phyloP scores from a whole-genome alignment of 2,797 vertebrate genomes.

The Paguma larvata region DNA sequence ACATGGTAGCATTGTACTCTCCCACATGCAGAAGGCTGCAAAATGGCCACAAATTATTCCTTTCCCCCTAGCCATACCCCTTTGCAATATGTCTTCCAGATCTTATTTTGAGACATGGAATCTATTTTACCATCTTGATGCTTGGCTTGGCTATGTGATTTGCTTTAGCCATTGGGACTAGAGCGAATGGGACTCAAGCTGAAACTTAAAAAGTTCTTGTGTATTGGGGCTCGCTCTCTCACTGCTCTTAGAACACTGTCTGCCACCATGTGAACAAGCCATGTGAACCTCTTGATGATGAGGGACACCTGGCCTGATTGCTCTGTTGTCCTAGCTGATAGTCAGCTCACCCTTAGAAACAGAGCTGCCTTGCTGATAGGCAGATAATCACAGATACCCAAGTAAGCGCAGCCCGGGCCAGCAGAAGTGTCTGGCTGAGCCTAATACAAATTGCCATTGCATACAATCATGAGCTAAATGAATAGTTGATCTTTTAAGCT shows the following conservation, averaged over 20 bases:
- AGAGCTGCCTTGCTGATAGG: neutral
- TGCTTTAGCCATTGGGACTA: constrained; percentile 4
- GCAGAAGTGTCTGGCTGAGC: neutral
- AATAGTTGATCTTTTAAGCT: neutral
- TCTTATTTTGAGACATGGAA: neutral
- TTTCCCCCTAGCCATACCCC: neutral
- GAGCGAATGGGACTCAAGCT: neutral
- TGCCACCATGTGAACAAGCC: neutral
- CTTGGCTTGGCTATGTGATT: neutral
- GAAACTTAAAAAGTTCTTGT: constrained; percentile 14
- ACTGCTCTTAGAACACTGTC: neutral
- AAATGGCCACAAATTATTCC: neutral
- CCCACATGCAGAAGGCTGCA: neutral
- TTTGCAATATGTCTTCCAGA: neutral
- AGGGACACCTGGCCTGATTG: neutral
- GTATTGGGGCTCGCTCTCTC: neutral
- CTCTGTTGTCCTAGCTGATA: neutral
- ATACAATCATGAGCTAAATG: neutral
- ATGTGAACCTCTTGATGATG: neutral
- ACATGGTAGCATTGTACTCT: neutral
- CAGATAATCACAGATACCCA: neutral
- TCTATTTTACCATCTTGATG: neutral
- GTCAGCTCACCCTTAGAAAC: neutral
- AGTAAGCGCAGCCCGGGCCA: neutral
- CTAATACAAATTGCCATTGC: constrained; percentile 10